Base-by-base conservation (phyloP, 1,140 invertebrate species). In the Tachypleus tridentatus region DNA sequence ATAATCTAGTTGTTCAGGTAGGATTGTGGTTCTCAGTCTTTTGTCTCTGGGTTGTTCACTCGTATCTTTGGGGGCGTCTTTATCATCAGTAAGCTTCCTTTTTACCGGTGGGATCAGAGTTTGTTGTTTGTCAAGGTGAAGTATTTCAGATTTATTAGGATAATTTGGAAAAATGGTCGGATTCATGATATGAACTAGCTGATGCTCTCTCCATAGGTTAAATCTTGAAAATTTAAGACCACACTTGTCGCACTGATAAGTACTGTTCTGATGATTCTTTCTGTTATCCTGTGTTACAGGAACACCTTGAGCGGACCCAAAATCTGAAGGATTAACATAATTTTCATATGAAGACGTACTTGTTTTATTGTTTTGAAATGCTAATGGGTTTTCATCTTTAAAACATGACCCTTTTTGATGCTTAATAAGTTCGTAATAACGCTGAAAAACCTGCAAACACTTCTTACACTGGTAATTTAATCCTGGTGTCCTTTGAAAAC, bases 401-500 rank as follows among this genome's bases (percentile, higher is more conserved):
- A 94, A 97, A 79, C 96, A 99, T 74, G 97, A 91, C 50, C 91
- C 94, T 76, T 98, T 98, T 75, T 99, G 96, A 81, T 99, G 97
- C 70, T 97, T 85, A 70, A 99, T 98, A 8, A 99, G 80, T 79
- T 99, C 97, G 77, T 98, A 98, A 75, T 99, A 99, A 65, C 96
- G 81, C 78, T 98, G 96, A 78, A 99, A 99, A 10, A 98, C 94
- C 67, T 98, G 80, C 70, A 93, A 82, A 79, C 97, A 99, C 78
- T 98, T 97, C 79, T 98, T 98, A 76, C 97, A 99, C 73, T 98
- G 94, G 77, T 99, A 99, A 73, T 98, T 98, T 5, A 97, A 81
- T 57, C 94, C 94, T 5, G 95, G 91, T 3, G 95, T 98, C 69
- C 91, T 81, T 74, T 94, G 89, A 82, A 94, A 96, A 74, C 92